Conservation (phyloP, 2,113 vertebrate genomes). For the Oncorhynchus mykiss region DNA sequence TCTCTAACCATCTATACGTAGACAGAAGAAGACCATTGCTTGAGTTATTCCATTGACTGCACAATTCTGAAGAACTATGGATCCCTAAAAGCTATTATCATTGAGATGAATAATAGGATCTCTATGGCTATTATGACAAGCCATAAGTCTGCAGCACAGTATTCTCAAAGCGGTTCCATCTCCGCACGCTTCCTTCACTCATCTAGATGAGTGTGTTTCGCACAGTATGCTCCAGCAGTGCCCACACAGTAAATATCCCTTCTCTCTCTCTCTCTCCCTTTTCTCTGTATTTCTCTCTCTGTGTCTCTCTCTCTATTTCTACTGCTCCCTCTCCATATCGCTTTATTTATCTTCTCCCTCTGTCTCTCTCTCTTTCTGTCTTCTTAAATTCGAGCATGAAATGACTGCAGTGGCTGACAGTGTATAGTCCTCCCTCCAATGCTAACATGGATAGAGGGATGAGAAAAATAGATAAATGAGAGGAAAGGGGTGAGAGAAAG, state of each 20-base stretch:
- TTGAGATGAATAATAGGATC: too few relatives aligned
- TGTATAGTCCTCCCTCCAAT: slow-evolving; percentile 27
- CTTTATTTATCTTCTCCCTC: neutral
- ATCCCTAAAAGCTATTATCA: too few relatives aligned
- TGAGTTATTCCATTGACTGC: too few relatives aligned
- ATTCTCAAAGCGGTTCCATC: neutral
- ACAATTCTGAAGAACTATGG: too few relatives aligned
- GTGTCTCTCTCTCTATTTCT: neutral
- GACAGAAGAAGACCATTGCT: too few relatives aligned
- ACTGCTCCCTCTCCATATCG: neutral
- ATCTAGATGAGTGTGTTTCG: neutral
- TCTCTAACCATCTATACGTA: too few relatives aligned
- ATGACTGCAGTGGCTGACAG: slow-evolving; percentile 35
- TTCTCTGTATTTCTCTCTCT: neutral
- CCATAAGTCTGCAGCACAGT: slow-evolving; percentile 8
- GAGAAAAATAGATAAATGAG: neutral
- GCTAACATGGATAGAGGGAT: slow-evolving; percentile 24
- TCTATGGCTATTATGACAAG: neutral
- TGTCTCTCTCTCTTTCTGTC: neutral
- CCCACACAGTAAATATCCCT: neutral
- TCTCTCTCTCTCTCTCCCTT: neutral
- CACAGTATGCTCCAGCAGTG: neutral
- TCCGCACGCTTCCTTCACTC: neutral
- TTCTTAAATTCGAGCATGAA: slow-evolving; percentile 53
- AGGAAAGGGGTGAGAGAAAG: neutral